A percentile compares a stretch with the other conserved stretches of the same genome.
These are phyloP conservation scores for Glyphotaelius pellucidus DNA, from an alignment of 2,888 invertebrate species.

Conservation along the genomic window DNA sequence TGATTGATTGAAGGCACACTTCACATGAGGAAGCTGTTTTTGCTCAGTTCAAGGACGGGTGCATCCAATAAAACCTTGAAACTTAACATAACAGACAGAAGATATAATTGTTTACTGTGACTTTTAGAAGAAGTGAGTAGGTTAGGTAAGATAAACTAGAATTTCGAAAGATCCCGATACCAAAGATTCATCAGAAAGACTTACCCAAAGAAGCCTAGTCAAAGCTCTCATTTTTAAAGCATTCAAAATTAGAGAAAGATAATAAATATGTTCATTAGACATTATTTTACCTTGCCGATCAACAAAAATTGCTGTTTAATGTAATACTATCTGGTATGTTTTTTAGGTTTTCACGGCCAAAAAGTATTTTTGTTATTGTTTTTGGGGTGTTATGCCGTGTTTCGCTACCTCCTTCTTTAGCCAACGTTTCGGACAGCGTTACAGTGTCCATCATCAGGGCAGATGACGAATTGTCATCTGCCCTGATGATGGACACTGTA, in stretches of 20 bases:
- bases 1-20: slow-evolving; percentile 2
- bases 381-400: no score
- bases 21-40: background rate
- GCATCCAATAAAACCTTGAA: background rate
- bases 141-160: background rate
- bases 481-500: no score
- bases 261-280: background rate
- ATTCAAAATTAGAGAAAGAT: background rate
- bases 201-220: background rate
- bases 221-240: background rate
- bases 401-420: no score
- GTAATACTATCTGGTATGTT: background rate
- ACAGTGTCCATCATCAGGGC: no score
- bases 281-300: background rate
- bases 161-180: background rate
- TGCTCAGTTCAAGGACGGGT: background rate
- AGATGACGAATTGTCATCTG: no score
- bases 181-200: background rate
- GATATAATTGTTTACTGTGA: no score
- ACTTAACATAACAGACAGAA: background rate
- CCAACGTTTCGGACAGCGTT: no score
- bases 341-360: no score
- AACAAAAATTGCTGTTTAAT: background rate
- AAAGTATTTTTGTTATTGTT: no score
- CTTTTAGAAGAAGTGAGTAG: no score